Evolutionary conservation across 1,140 invertebrate genomes (phyloP), one percentile per base, ranked within the genome.

Genomic region (Delia radicum): DNA sequence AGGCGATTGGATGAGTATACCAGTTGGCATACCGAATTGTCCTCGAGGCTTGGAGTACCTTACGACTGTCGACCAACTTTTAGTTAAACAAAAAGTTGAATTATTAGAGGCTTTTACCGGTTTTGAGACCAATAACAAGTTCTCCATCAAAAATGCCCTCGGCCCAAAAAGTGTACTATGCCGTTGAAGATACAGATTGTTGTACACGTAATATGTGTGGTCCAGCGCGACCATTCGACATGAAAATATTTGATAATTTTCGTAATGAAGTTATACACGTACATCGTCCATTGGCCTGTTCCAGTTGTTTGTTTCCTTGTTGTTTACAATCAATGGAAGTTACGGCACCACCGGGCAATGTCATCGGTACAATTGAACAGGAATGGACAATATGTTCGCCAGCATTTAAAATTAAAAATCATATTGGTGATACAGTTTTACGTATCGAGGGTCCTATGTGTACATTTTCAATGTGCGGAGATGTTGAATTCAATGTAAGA

Each of bases 21-120:
- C 91, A 76, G 89, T 89, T 88, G 90, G 89, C 79, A 91, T 89
- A 86, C 89, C 87, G 89, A 95, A 92, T 85, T 96, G 93, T 89
- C 96, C 94, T 72, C 94, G 91, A 82, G 96, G 95, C 78, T 92
- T 98, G 89, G 95, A 96, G 90, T 98, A 95, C 90, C 92, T 98
- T 88, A 94, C 94, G 85, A 91, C 90, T 90, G 92, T 97, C 90
- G 95, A 98, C 87, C 92, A 95, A 79, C 88, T 98, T 61, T 88
- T 96, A 74, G 90, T 98, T 62, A 93, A 96, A 81, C 95, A 97
- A 86, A 95, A 96, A 88, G 90, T 95, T 10, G 95, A 97, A 84
- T 79, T 94, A 7, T 81, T 96, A 24, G 95, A 97, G 91, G 93
- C 92, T 18, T 91, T 95, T 78, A 91, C 91, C 76, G 94, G 94